Conservation (phyloP, 2,113 vertebrate genomes). For the Gobiocypris rarus region DNA sequence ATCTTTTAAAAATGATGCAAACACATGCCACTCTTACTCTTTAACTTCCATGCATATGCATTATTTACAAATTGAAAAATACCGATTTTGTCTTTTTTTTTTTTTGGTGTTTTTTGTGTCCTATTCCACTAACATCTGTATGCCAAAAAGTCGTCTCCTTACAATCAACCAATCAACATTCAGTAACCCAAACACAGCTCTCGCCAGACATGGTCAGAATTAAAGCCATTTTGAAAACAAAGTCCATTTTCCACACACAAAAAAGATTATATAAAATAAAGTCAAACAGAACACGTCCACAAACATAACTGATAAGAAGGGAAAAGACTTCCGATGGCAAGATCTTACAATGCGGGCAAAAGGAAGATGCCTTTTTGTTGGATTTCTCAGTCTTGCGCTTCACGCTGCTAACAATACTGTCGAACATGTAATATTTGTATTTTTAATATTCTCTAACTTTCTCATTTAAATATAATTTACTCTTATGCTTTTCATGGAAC, state of each 20-base stretch:
- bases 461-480: slow-evolving; percentile 99
- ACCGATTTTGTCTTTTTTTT: slow-evolving; percentile 82
- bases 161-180: slow-evolving; percentile 84
- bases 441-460: slow-evolving; percentile 88
- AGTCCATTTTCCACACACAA: slow-evolving; percentile 73
- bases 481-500: slow-evolving; percentile 90
- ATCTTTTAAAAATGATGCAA: slow-evolving; percentile 99
- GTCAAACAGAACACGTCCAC: slow-evolving; percentile 62
- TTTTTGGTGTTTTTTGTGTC: slow-evolving; percentile 66
- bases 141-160: slow-evolving; percentile 63
- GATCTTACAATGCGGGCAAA: slow-evolving; percentile 92
- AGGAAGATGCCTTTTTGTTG: slow-evolving; percentile 72
- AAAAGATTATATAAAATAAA: slow-evolving; percentile 70
- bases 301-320: slow-evolving; percentile 50
- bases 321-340: slow-evolving; percentile 64
- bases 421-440: slow-evolving; percentile 86
- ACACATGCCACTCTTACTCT: slow-evolving; percentile 98
- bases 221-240: slow-evolving; percentile 87
- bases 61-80: slow-evolving; percentile 99
- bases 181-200: slow-evolving; percentile 73
- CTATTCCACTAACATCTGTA: slow-evolving; percentile 21
- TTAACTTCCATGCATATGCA: slow-evolving; percentile 95
- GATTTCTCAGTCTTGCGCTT: slow-evolving; percentile 78
- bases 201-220: slow-evolving; percentile 83
- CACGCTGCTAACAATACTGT: slow-evolving; percentile 96